A percentile compares a stretch with the other conserved stretches of the same genome.
phyloP scores from a whole-genome alignment of 2,113 vertebrate species.

The Pteronura brasiliensis region DNA sequence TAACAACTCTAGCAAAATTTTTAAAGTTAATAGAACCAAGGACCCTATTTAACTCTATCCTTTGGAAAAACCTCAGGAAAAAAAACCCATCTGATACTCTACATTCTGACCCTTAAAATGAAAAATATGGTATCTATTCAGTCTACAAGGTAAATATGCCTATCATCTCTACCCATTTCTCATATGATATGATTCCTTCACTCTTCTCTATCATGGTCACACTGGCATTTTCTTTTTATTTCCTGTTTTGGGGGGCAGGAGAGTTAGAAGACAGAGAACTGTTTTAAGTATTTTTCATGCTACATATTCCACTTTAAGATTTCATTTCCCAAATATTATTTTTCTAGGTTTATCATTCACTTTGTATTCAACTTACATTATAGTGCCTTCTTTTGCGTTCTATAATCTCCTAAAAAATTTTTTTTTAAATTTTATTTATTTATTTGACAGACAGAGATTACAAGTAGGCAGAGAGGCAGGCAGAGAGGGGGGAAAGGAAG shows the following conservation, averaged over 20 bases:
- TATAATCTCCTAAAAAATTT: background rate
- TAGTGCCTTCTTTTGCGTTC: background rate
- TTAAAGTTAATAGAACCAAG: constrained; percentile 32
- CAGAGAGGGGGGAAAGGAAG: no score
- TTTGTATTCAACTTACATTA: background rate
- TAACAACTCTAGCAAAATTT: background rate
- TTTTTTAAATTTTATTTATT: no score
- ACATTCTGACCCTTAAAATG: background rate
- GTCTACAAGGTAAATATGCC: background rate
- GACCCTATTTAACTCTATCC: background rate
- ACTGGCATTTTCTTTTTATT: background rate
- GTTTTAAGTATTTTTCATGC: background rate
- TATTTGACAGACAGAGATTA: no score
- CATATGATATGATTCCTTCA: background rate
- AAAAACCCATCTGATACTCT: background rate
- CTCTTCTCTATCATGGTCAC: background rate
- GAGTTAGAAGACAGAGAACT: background rate
- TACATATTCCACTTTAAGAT: background rate
- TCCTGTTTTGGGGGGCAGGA: background rate
- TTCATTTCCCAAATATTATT: background rate
- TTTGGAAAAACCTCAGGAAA: background rate
- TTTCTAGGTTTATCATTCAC: background rate
- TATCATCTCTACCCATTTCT: background rate
- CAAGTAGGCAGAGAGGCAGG: no score
- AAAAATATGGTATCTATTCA: background rate